Conservation (phyloP, 2,113 vertebrate species). For the Trematocara variabile region DNA sequence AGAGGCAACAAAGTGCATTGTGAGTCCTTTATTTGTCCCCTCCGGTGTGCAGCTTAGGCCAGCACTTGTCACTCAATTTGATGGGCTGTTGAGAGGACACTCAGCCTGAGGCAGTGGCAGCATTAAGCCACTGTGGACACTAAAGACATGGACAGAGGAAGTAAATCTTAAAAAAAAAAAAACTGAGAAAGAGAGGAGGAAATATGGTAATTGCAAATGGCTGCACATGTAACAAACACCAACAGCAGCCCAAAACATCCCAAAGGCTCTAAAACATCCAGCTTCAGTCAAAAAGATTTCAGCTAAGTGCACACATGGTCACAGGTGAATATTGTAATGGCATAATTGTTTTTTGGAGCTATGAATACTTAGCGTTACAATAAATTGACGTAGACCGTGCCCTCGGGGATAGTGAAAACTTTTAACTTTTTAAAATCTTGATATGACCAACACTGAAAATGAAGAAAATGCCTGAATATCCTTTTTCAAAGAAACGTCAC, state of each 20-base stretch:
- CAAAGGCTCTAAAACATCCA: neutral
- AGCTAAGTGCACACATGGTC: neutral
- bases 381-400: neutral
- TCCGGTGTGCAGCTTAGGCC: slow-evolving; percentile 30
- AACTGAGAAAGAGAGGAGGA: neutral
- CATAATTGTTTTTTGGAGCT: neutral
- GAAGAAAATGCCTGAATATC: neutral
- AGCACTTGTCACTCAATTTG: slow-evolving; percentile 57
- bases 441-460: neutral
- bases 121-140: neutral
- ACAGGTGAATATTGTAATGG: neutral
- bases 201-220: neutral
- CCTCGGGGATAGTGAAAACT: neutral
- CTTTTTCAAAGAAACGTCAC: neutral
- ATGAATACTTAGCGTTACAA: neutral
- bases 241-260: neutral
- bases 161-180: neutral
- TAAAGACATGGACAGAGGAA: neutral
- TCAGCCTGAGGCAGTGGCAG: slow-evolving; percentile 39
- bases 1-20: slow-evolving; percentile 17
- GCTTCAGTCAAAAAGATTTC: neutral
- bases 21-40: slow-evolving; percentile 42
- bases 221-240: neutral
- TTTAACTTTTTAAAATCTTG: neutral
- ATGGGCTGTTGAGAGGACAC: slow-evolving; percentile 34